Conservation (phyloP, 2,888 invertebrate species). For the Ctenicera cuprea region DNA sequence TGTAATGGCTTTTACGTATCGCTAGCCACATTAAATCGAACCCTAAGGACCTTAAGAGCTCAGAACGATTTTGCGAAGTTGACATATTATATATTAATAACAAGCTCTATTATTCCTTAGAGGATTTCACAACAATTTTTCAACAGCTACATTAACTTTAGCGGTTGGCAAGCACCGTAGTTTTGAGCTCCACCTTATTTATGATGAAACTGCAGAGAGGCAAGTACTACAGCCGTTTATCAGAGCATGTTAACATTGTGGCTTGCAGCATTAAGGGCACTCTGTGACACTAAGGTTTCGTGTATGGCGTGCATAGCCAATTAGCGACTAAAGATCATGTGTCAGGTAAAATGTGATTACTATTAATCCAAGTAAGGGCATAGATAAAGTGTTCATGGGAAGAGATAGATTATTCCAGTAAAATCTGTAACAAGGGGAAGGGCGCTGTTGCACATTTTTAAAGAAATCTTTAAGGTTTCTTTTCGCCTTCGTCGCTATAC, state of each 20-base stretch:
- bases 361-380: constrained; percentile 1
- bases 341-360: constrained; percentile 13
- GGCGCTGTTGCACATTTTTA: too few relatives aligned
- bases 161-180: background rate
- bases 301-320: constrained; percentile 32
- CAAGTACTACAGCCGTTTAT: constrained; percentile 27
- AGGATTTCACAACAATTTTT: background rate
- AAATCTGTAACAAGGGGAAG: too few relatives aligned
- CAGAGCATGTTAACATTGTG: constrained; percentile 32
- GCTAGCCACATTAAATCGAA: background rate
- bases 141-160: background rate
- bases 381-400: background rate
- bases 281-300: constrained; percentile 20
- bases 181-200: background rate
- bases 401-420: too few relatives aligned
- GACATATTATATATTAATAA: constrained; percentile 5
- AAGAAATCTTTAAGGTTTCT: too few relatives aligned
- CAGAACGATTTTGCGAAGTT: too few relatives aligned
- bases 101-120: background rate
- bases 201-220: constrained; percentile 11
- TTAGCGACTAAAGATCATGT: constrained; percentile 25
- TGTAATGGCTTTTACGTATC: background rate
- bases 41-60: too few relatives aligned
- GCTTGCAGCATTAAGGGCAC: constrained; percentile 36
- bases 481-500: too few relatives aligned